phyloP scores from a whole-genome alignment of 2,797 vertebrate species.

The Chelmon rostratus region DNA sequence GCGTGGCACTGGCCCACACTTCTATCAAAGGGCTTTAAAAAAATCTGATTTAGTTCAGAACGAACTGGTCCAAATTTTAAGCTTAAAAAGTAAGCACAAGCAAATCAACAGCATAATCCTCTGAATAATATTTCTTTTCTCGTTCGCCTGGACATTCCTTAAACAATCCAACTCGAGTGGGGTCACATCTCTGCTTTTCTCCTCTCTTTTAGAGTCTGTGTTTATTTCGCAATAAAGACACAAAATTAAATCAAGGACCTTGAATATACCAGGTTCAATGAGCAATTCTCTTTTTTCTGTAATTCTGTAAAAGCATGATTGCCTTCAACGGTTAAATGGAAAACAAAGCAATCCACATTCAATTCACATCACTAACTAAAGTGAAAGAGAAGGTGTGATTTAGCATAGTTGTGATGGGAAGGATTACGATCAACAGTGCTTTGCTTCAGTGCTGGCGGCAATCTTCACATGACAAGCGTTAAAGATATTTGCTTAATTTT shows the following conservation, averaged over 20 bases:
- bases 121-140: slow-evolving; percentile 27
- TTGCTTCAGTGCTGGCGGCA: neutral
- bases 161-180: slow-evolving; percentile 66
- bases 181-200: slow-evolving; percentile 57
- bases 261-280: slow-evolving; percentile 23
- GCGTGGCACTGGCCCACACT: neutral
- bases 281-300: too few species aligned
- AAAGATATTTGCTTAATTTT: neutral
- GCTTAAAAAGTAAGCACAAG: neutral
- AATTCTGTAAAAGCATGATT: slow-evolving; percentile 60
- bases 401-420: neutral
- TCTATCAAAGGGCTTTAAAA: neutral
- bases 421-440: slow-evolving; percentile 1
- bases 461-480: neutral
- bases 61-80: neutral
- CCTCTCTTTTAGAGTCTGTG: slow-evolving; percentile 44
- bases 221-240: slow-evolving; percentile 63
- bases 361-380: slow-evolving; percentile 23
- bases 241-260: slow-evolving; percentile 40
- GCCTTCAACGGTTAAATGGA: slow-evolving; percentile 45
- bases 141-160: slow-evolving; percentile 46
- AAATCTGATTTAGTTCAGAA: neutral
- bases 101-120: slow-evolving; percentile 26
- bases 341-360: slow-evolving; percentile 26
- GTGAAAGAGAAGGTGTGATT: slow-evolving; percentile 1